Evolutionary conservation across 64 coral and sea anemone genomes (phyloP).

Genomic region (Montipora efflorescens): DNA sequence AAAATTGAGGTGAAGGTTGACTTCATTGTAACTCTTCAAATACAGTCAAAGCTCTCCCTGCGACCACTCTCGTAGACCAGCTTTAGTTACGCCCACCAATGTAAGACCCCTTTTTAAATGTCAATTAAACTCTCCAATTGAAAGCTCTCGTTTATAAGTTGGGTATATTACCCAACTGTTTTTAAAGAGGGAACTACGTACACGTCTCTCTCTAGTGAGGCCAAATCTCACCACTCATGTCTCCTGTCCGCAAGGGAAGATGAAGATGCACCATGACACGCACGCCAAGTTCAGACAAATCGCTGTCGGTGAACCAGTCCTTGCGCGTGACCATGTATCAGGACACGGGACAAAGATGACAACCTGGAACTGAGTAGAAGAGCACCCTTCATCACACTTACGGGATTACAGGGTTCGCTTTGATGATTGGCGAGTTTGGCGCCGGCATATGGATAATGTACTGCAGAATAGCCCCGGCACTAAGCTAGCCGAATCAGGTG

Average conservation of each 20-base stretch:
- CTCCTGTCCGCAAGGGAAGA: conserved; percentile 46
- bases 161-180: neutral
- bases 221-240: conserved; percentile 43
- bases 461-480: neutral
- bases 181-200: conserved; percentile 61
- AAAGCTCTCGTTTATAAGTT: too few relatives aligned
- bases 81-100: too few relatives aligned
- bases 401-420: neutral
- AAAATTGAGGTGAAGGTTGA: too few relatives aligned
- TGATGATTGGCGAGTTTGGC: conserved; percentile 7
- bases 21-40: too few relatives aligned
- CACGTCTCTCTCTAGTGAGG: conserved; percentile 66
- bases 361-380: neutral
- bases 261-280: conserved; percentile 74
- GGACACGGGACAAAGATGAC: conserved; percentile 13
- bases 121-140: too few relatives aligned
- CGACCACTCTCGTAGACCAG: too few relatives aligned
- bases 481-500: neutral
- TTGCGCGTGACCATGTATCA: conserved; percentile 21
- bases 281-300: conserved; percentile 55
- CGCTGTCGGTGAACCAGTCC: conserved; percentile 39
- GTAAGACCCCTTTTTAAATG: too few relatives aligned
- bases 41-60: too few relatives aligned
- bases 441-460: conserved; percentile 1
- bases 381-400: conserved; percentile 16